Percentiles rank a stretch among this genome's conserved stretches.
phyloP scores from a whole-genome alignment of 2,888 invertebrate genomes.

The Volucella inflata region DNA sequence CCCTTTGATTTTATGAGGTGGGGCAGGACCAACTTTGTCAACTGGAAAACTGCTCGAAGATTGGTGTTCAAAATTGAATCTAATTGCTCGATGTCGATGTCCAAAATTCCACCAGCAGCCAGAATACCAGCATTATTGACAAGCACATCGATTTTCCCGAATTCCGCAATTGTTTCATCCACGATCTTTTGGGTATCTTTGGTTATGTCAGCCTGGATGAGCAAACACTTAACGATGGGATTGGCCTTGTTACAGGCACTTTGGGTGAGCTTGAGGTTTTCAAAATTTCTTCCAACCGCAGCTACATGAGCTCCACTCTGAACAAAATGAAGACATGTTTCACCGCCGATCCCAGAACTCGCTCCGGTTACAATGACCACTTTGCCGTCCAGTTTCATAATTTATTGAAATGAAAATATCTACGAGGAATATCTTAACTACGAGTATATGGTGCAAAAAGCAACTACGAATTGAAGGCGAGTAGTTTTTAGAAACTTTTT shows the following conservation, averaged over 20 bases:
- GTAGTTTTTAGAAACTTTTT: background rate
- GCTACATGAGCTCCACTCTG: slow-evolving; percentile 39
- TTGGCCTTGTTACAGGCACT: slow-evolving; percentile 40
- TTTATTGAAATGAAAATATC: background rate
- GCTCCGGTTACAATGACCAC: slow-evolving; percentile 61
- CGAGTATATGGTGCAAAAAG: background rate
- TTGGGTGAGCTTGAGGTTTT: slow-evolving; percentile 42
- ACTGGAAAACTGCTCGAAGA: slow-evolving; percentile 89
- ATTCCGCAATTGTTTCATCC: slow-evolving; percentile 88
- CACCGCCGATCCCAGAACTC: slow-evolving; percentile 62
- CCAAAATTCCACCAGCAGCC: slow-evolving; percentile 91
- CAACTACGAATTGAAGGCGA: background rate
- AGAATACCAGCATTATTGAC: slow-evolving; percentile 94
- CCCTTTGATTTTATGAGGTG: slow-evolving; percentile 91
- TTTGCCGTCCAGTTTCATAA: slow-evolving; percentile 49
- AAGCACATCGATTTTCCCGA: slow-evolving; percentile 87
- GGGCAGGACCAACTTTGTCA: slow-evolving; percentile 93
- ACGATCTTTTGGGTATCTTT: slow-evolving; percentile 88
- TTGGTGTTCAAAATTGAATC: slow-evolving; percentile 94
- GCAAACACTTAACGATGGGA: slow-evolving; percentile 77
- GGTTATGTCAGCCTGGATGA: slow-evolving; percentile 86
- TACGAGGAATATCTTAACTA: background rate
- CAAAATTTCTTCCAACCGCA: slow-evolving; percentile 60
- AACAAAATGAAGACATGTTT: slow-evolving; percentile 52
- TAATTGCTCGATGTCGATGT: slow-evolving; percentile 90